Base-by-base conservation (phyloP, 2,888 invertebrate species). In the Eupithecia centaureata region DNA sequence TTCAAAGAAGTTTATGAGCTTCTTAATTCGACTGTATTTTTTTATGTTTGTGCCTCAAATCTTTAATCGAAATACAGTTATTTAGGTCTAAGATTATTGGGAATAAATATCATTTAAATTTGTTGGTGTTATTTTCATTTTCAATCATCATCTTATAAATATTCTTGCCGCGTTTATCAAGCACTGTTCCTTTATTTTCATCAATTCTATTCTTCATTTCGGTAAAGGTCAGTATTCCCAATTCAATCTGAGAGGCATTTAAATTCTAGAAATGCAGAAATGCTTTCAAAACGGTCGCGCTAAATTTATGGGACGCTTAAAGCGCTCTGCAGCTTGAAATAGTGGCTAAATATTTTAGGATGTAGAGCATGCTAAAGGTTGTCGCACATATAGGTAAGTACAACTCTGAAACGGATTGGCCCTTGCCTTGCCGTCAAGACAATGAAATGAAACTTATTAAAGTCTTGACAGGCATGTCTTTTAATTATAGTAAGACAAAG, bases 221-320 rank as follows among this genome's bases (percentile, higher is more conserved):
- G 18, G 8, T 47, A 47, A 47, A 47, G 18, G 47, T 47, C 22
- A 22, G 3, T 47, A 22, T 47, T 22, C 47, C 22, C 18, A 12
- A 1, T 12, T 27, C 13, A 27, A 18, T 25, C 52, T 52, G 15
- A 52, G 12, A 51, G 7, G 15, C 27, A 27, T 52, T 52, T 27
- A 27, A 52, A 52, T 27, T 51, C 47, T 2, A 12, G 1, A 18
- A 22, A 47, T 10, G 22, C 10, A 57, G 10, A 10, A 61, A 47
- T 52, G n/a, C 52, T 32, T 33, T 15, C 15, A 58, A 35, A 52
- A 52, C 7, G 4, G 52, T 52, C 27, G 52, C 52, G 52, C 52
- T 15, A 52, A 52, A 52, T 52, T 52, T 52, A 52, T 52, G 27
- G 27, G 27, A 2, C 52, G 27, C 27, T 27, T 52, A 27, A 27